A percentile compares a stretch with the other conserved stretches of the same genome.
phyloP scores from a whole-genome alignment of 1,140 invertebrate genomes.

The Drosophila simulans region DNA sequence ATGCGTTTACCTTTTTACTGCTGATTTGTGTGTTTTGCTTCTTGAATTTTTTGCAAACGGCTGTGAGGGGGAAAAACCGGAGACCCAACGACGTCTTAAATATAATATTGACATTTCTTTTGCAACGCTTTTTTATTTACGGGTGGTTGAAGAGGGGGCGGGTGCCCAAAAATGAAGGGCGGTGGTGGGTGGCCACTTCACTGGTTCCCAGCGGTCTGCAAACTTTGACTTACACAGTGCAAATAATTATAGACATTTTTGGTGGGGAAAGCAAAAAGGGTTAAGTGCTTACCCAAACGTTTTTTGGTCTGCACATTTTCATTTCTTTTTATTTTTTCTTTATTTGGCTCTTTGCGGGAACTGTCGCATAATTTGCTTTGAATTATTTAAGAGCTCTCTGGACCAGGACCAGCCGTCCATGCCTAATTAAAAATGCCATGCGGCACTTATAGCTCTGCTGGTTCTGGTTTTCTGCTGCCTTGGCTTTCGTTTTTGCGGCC shows the following conservation, averaged over 20 bases:
- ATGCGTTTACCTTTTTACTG: constrained; percentile 75
- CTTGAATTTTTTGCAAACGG: constrained; percentile 70
- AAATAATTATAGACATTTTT: constrained; percentile 79
- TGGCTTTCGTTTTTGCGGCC: constrained; percentile 2
- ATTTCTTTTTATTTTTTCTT: neutral
- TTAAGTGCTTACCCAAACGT: constrained; percentile 75
- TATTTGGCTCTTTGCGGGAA: constrained; percentile 59
- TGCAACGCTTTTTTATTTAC: constrained; percentile 44
- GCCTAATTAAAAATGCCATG: constrained; percentile 72
- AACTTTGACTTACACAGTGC: constrained; percentile 79
- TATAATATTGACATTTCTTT: constrained; percentile 83
- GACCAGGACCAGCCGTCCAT: constrained; percentile 47
- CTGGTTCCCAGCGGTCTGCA: constrained; percentile 34
- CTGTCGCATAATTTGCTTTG: constrained; percentile 82
- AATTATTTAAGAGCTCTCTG: constrained; percentile 73
- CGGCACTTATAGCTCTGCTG: constrained; percentile 49
- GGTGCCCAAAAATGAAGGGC: no score
- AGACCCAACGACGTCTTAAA: constrained; percentile 71
- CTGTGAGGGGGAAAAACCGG: constrained; percentile 30
- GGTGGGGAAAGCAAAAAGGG: constrained; percentile 61
- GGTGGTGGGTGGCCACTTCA: constrained; percentile 18
- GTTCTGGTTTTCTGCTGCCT: constrained; percentile 2
- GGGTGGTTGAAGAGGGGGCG: neutral
- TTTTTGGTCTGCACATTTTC: constrained; percentile 58
- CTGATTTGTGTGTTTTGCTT: constrained; percentile 78